A percentile compares a stretch with the other conserved stretches of the same genome.
phyloP scores from a whole-genome alignment of 2,113 vertebrate species.

The Pterocles gutturalis region DNA sequence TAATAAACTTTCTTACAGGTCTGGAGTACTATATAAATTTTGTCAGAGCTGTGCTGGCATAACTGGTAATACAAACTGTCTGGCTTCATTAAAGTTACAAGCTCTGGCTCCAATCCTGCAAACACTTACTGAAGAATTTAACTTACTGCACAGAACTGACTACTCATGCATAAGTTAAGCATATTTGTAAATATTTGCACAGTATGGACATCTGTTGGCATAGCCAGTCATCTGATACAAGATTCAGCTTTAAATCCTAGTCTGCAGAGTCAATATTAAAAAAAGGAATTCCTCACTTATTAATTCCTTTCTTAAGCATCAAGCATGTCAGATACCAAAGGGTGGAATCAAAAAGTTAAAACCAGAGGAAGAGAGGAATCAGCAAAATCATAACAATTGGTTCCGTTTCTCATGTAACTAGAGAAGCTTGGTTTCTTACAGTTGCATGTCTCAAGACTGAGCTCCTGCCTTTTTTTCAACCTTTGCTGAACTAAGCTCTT shows the following conservation, averaged over 20 bases:
- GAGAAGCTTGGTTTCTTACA: neutral
- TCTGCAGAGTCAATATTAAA: neutral
- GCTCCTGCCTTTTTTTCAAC: neutral
- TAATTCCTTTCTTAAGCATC: neutral
- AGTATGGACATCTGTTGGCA: slow-evolving; percentile 59
- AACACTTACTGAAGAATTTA: slow-evolving; percentile 55
- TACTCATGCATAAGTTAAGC: slow-evolving; percentile 52
- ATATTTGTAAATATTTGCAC: slow-evolving; percentile 71
- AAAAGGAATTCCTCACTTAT: neutral
- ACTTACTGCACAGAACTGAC: slow-evolving; percentile 47
- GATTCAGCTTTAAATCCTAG: slow-evolving; percentile 19
- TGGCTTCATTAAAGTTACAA: slow-evolving; percentile 63
- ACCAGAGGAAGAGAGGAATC: neutral
- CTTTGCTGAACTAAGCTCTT: neutral
- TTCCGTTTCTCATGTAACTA: neutral
- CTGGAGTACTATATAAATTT: slow-evolving; percentile 62
- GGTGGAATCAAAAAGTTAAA: neutral
- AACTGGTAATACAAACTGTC: slow-evolving; percentile 61
- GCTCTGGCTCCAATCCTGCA: slow-evolving; percentile 64
- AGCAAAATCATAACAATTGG: neutral
- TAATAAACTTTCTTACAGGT: slow-evolving; percentile 61
- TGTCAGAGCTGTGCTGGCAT: slow-evolving; percentile 48
- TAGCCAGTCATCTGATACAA: slow-evolving; percentile 23
- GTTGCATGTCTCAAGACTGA: neutral
- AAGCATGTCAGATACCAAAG: neutral